These are phyloP conservation scores for Merluccius polli DNA, from an alignment of 2,797 vertebrate genomes.

Conservation along the genomic window DNA sequence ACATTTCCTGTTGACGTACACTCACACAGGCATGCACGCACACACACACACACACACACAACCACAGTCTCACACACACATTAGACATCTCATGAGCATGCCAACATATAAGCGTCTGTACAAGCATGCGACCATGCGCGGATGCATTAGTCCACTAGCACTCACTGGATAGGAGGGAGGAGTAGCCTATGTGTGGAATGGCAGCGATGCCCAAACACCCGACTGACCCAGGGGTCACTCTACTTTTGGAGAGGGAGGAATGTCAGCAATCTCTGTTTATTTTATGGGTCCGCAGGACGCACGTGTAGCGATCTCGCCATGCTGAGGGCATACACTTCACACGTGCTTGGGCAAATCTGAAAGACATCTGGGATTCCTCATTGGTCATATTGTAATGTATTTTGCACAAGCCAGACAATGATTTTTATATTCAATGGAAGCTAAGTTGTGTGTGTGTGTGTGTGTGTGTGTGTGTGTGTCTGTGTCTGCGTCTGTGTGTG, in stretches of 20 bases:
- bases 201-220: conserved; percentile 53
- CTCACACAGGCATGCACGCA: conserved; percentile 1
- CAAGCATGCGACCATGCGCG: conserved; percentile 32
- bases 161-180: neutral
- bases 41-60: conserved; percentile 17
- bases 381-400: neutral
- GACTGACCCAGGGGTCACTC: conserved; percentile 49
- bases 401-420: neutral
- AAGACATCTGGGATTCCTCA: neutral
- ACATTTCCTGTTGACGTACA: conserved; percentile 33
- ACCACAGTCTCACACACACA: neutral
- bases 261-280: conserved; percentile 47
- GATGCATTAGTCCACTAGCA: conserved; percentile 15
- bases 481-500: too few relatives aligned
- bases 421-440: neutral
- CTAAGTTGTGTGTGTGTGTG: neutral
- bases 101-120: neutral
- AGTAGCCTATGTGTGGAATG: conserved; percentile 44
- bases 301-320: conserved; percentile 21
- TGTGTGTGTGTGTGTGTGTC: neutral
- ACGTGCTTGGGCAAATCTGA: neutral
- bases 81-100: conserved; percentile 20
- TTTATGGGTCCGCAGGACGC: conserved; percentile 30
- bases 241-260: conserved; percentile 43
- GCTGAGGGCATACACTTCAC: neutral